These are phyloP conservation scores for Schizothorax lantsangensis DNA, from an alignment of 2,797 vertebrate genomes.

Conservation along the genomic window DNA sequence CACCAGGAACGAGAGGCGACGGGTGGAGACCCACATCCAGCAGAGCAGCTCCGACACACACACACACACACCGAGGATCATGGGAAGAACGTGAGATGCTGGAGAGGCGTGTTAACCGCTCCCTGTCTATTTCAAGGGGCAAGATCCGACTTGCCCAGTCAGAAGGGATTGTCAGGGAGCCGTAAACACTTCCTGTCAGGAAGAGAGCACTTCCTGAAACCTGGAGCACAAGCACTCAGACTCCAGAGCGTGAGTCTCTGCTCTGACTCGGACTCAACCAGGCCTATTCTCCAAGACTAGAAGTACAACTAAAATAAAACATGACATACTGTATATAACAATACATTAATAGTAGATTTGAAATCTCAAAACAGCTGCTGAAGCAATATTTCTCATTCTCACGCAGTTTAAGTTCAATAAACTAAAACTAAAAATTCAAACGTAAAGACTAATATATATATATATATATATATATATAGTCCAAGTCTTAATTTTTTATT, in stretches of 20 bases:
- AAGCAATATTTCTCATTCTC: too few species aligned
- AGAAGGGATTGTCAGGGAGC: conserved; percentile 82
- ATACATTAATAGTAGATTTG: too few species aligned
- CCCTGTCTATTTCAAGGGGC: conserved; percentile 66
- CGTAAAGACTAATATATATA: too few species aligned
- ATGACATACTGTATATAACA: too few species aligned
- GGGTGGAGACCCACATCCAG: conserved; percentile 65
- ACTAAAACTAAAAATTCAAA: too few species aligned
- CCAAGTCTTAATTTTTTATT: too few species aligned
- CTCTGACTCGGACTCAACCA: not conserved
- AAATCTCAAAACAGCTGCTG: too few species aligned
- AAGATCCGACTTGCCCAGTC: conserved; percentile 76
- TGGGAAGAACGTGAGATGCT: conserved; percentile 40
- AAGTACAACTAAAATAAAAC: not conserved
- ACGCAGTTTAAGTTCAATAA: too few species aligned
- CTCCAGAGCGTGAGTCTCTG: conserved; percentile 59
- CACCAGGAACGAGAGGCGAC: conserved; percentile 52
- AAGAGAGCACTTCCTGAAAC: conserved; percentile 84
- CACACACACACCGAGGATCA: not conserved
- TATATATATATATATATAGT: too few species aligned
- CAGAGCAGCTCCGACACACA: conserved; percentile 26
- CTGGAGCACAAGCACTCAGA: conserved; percentile 74
- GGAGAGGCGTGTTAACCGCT: conserved; percentile 48
- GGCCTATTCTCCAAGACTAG: not conserved
- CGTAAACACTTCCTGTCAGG: conserved; percentile 87